These are phyloP conservation scores for Micronisus gabar DNA, from an alignment of 2,113 vertebrate genomes.

Conservation along the genomic window DNA sequence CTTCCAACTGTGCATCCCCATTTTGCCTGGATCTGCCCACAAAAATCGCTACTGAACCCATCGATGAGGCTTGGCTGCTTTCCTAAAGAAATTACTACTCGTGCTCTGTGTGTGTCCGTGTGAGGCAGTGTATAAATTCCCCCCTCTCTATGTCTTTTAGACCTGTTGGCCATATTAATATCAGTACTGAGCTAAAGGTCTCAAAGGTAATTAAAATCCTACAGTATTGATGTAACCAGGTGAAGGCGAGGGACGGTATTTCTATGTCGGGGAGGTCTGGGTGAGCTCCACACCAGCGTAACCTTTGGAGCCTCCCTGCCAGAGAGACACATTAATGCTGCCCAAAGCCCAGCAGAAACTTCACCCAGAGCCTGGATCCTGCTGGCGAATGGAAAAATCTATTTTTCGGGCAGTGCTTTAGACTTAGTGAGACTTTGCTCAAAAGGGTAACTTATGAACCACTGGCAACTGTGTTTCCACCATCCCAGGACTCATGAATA, in stretches of 20 bases:
- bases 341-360: background rate
- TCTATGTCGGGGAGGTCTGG: background rate
- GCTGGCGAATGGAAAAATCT: background rate
- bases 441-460: background rate
- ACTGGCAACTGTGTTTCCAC: background rate
- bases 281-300: background rate
- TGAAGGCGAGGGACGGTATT: background rate
- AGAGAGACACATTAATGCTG: background rate
- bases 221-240: background rate
- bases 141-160: background rate
- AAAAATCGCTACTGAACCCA: background rate
- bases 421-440: background rate
- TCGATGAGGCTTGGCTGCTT: background rate
- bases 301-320: constrained; percentile 5
- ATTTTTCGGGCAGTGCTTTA: background rate
- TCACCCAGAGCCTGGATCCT: background rate
- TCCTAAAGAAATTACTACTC: background rate
- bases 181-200: background rate
- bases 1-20: rapidly evolving
- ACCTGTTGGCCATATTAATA: background rate
- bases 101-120: background rate
- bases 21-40: background rate
- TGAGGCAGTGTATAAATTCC: background rate
- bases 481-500: background rate
- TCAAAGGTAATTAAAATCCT: background rate